Conservation (phyloP, 2,888 invertebrate species). For the Nomada flava region DNA sequence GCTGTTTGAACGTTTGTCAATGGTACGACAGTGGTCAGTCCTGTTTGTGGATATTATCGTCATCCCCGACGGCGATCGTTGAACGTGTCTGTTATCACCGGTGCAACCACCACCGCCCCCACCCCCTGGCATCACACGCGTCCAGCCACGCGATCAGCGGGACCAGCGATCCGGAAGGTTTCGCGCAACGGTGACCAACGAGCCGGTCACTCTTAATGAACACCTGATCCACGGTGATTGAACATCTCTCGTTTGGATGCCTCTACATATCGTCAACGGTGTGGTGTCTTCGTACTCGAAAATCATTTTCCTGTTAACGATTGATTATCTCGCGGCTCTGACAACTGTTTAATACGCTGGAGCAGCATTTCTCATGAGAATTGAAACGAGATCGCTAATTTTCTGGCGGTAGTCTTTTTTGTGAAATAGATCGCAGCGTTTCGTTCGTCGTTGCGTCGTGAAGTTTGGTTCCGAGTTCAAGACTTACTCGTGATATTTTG, state of each 20-base stretch:
- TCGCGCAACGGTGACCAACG: constrained; percentile 72
- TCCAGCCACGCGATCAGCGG: constrained; percentile 73
- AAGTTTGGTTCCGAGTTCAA: not conserved
- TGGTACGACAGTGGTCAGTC: constrained; percentile 35
- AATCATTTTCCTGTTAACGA: not conserved
- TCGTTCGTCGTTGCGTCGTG: not conserved
- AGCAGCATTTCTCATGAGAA: not conserved
- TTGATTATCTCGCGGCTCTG: not conserved
- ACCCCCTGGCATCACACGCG: constrained; percentile 64
- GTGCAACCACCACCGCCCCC: constrained; percentile 59
- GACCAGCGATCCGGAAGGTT: constrained; percentile 75
- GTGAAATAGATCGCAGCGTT: too few relatives aligned
- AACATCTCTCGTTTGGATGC: constrained; percentile 56
- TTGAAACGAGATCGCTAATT: too few relatives aligned
- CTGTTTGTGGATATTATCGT: constrained; percentile 23
- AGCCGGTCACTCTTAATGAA: constrained; percentile 71
- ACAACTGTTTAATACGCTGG: not conserved
- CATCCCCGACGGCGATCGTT: constrained; percentile 34
- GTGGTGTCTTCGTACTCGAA: not conserved
- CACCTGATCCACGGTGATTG: constrained; percentile 71
- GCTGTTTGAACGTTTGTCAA: constrained; percentile 13
- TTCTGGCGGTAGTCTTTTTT: too few relatives aligned
- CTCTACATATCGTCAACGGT: constrained; percentile 42
- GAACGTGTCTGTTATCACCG: constrained; percentile 47
- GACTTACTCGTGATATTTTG: not conserved